phyloP scores from a whole-genome alignment of 2,797 vertebrate species.

The Centroberyx gerrardi region DNA sequence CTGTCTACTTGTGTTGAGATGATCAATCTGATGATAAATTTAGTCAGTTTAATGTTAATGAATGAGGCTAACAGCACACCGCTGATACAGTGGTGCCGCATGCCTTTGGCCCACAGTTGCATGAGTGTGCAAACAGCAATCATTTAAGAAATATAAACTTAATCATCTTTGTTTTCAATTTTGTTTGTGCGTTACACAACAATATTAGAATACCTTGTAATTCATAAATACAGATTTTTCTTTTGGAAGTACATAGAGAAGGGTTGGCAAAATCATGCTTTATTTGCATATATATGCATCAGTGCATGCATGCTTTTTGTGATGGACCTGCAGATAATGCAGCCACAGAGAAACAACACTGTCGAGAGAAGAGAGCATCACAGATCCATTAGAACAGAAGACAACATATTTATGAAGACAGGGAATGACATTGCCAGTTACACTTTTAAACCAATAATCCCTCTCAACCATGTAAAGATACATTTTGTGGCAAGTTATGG shows the following conservation, averaged over 20 bases:
- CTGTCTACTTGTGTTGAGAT: constrained; percentile 4
- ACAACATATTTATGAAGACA: too few relatives aligned
- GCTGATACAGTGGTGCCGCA: constrained; percentile 4
- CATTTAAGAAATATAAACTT: background rate
- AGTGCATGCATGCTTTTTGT: constrained; percentile 30
- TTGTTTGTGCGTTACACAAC: constrained; percentile 41
- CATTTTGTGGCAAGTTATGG: too few relatives aligned
- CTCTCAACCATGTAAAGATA: too few relatives aligned
- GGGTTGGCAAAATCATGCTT: constrained; percentile 3
- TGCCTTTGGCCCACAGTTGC: background rate
- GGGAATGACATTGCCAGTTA: too few relatives aligned
- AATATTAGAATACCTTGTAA: constrained; percentile 3
- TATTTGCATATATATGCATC: constrained; percentile 5
- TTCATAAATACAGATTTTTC: background rate
- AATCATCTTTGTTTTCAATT: background rate
- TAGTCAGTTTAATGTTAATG: background rate
- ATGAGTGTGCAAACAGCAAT: background rate
- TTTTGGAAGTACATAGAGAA: background rate
- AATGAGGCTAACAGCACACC: constrained; percentile 4
- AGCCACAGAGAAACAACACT: background rate
- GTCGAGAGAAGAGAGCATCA: too few relatives aligned
- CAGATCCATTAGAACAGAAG: too few relatives aligned
- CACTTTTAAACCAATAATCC: too few relatives aligned
- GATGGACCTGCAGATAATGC: constrained; percentile 19
- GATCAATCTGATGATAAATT: constrained; percentile 2